Base-by-base conservation (phyloP, 2,888 invertebrate species). In the Parasteatoda lunata region DNA sequence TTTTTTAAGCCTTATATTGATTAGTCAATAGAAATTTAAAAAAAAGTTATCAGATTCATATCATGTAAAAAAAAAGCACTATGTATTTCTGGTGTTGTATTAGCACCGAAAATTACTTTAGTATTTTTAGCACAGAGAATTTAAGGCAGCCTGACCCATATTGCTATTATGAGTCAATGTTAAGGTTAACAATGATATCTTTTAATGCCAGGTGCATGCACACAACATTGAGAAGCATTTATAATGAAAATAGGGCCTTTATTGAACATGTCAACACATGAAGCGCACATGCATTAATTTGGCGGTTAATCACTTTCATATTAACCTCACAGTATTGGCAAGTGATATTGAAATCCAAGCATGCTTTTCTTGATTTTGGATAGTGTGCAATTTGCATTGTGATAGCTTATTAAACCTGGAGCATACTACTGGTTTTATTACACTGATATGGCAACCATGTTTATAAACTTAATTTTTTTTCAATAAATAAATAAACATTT, bases 311-410 rank as follows among this genome's bases (percentile, higher is more conserved):
- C 52, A 76, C 76, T 72, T 52, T 68, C 47, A 51, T 59, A 51
- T 68, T n/a, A 59, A 75, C 4, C 5, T 71, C 30, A 51, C 45
- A 52, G 69, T 70, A n/a, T 68, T 54, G 54, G 76, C 9, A 80
- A 64, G 69, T 82, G 69, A 87, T 77, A 82, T 9, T 71, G 64
- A 87, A 87, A 77, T 69, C 82, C 77, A 86, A 81, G 86, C 86
- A 87, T 87, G 81, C 85, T 77, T 76, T 66, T 72, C 48, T 76
- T 70, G 52, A 30, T 48, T 80, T 68, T 73, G 70, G n/a, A 77
- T 69, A 87, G 59, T 75, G 86, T 87, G 86, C 86, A 87, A 82
- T 87, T 87, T 87, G 86, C 86, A 77, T 77, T 73, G 86, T 82
- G 86, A 82, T 59, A 65, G 51, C 52, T 78, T 13, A 7, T 51